Evolutionary conservation across 2,888 invertebrate species (phyloP), one percentile per base, ranked within the genome.

Genomic region (Apodemia mormo): DNA sequence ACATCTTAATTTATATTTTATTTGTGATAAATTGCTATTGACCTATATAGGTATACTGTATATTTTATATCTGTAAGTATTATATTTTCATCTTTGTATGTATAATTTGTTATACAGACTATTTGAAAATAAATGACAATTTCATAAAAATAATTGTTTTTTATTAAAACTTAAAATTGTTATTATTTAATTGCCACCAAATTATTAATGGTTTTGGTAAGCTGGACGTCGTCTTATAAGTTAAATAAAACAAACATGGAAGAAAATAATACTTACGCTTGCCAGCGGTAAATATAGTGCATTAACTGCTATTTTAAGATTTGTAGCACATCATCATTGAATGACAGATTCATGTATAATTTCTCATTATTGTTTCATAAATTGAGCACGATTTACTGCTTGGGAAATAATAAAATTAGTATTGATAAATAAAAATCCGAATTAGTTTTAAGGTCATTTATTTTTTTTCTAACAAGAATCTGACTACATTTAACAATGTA

Each of bases 401-500:
- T 49, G 49, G 49, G n/a, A 45, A 12, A 45, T 3, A 45, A 45
- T 45, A 12, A 4, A 6, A 52, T 52, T 52, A 6, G 52, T n/a
- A 52, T n/a, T 10, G 61, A 5, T 30, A 33, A 61, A 61, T 61
- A 30, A 61, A 61, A 61, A 7, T 61, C 61, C 30, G 12, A 30
- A 61, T 6, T 61, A 61, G 33, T 61, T 61, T 33, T 33, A 33
- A 52, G 52, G 14, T 61, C 58, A 14, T 61, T 61, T 61, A 61
- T 58, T 29, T 58, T 58, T 22, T 45, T 58, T 58, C 10, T 58
- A 58, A 58, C 58, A 58, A 58, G 30, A 58, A 58, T 58, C 58
- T 10, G 29, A 58, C 29, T 29, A 58, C 29, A 58, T 58, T 58
- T 58, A 58, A 58, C 58, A 81, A 77, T 85, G 85, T 84, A 85